Percentiles rank a stretch among this genome's conserved stretches.
These are phyloP conservation scores for Poecilia velifera DNA, from an alignment of 2,797 vertebrate genomes.

Conservation along the genomic window DNA sequence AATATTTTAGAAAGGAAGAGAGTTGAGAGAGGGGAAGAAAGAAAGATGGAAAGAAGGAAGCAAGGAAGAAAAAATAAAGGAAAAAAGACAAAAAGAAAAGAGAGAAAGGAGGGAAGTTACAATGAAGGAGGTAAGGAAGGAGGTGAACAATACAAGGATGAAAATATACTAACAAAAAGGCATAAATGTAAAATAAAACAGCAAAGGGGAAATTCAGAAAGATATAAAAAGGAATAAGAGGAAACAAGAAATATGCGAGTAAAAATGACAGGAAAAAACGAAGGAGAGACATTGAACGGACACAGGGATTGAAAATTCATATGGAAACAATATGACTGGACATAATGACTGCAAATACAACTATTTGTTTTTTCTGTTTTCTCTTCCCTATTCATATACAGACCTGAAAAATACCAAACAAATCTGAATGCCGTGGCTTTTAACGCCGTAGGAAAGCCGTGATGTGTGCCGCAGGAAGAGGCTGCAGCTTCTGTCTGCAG, in stretches of 20 bases:
- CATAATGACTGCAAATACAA: background rate
- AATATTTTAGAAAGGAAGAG: background rate
- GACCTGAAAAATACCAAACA: background rate
- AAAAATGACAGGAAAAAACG: background rate
- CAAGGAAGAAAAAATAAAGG: too few relatives aligned
- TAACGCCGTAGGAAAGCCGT: background rate
- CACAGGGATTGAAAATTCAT: background rate
- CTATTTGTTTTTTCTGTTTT: background rate
- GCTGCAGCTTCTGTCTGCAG: constrained; percentile 45
- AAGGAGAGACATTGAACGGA: background rate
- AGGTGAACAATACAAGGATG: background rate
- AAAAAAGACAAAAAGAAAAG: background rate
- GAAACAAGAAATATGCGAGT: background rate
- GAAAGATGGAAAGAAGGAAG: background rate
- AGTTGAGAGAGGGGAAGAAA: background rate
- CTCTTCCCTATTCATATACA: background rate
- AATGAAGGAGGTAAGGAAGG: background rate
- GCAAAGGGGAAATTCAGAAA: background rate
- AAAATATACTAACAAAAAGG: background rate
- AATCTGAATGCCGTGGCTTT: background rate
- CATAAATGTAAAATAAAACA: background rate
- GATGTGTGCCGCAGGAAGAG: constrained; percentile 45
- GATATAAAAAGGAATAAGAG: background rate
- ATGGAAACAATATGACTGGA: background rate
- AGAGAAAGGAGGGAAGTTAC: background rate